Evolutionary conservation across 2,797 vertebrate genomes (phyloP), one percentile per base, ranked within the genome.

Genomic region (Simalia tracyae): DNA sequence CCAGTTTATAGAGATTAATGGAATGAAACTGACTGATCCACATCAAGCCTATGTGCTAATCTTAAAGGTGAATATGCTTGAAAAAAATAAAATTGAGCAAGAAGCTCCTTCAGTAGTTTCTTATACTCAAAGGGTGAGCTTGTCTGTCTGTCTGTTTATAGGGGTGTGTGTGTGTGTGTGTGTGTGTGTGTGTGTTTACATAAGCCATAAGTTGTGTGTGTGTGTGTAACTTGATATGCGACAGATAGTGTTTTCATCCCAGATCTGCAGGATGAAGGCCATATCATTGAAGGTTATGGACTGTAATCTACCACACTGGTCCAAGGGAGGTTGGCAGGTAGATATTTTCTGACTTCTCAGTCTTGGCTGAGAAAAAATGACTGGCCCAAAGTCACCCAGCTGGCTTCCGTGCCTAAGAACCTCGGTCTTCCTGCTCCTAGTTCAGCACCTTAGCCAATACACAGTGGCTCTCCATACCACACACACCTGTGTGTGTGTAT

Each of bases 11-110:
- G 98, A 99, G 96, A 98, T 99, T 95, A 99, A 99, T 81, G 99
- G 99, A 95, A 99, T 99, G 99, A 99, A 99, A 97, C 98, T 99
- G 97, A 99, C 99, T 0, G 99, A 99, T 91, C 99, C 99, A 59
- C 98, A 99, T 94, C 99, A 99, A 97, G 98, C 99, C 94, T 99
- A 99, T 0, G 98, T 99, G 63, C 99, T 99, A 95, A 98, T 99
- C 89, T 96, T 99, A 60, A 98, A 99, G 98, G 99, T 99, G 72
- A 95, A 92, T 50, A 24, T 50, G 50, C 72, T 56, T 84, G 59
- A 64, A 5, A 90, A 84, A 8, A 4, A 17, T 17, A 54, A 61
- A n/a, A 28, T 14, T 22, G 4, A 56, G 8, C 60, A 61, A 72
- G 11, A 72, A 10, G 8, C 2, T 46, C 17, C 76, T 46, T 60